Percentiles rank a stretch among this genome's conserved stretches.
Conservation (phyloP, 2,797 vertebrate species). For the Epinephelus awoara region DNA sequence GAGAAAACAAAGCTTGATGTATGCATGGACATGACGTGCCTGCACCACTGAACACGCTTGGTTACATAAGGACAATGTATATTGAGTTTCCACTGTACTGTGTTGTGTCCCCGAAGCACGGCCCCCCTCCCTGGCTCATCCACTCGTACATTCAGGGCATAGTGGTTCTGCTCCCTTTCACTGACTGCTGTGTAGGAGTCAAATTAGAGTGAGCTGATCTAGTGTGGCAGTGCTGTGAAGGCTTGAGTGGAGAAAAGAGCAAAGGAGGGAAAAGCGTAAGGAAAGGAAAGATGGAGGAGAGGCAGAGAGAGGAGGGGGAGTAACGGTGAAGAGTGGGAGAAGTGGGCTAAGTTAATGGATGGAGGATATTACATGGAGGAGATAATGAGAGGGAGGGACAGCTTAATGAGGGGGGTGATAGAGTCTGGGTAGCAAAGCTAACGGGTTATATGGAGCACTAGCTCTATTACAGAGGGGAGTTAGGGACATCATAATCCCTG, state of each 20-base stretch:
- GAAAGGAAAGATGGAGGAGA: slow-evolving; percentile 44
- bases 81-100: slow-evolving; percentile 37
- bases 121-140: background rate
- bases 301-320: slow-evolving; percentile 14
- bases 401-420: slow-evolving; percentile 72
- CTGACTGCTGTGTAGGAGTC: slow-evolving; percentile 67
- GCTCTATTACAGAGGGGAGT: slow-evolving; percentile 77
- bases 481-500: slow-evolving; percentile 79
- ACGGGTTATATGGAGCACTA: slow-evolving; percentile 70
- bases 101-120: slow-evolving; percentile 44
- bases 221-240: slow-evolving; percentile 61
- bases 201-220: slow-evolving; percentile 68
- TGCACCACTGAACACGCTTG: slow-evolving; percentile 26
- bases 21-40: slow-evolving; percentile 28
- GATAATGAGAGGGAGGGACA: slow-evolving; percentile 70
- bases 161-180: slow-evolving; percentile 55
- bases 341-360: slow-evolving; percentile 67
- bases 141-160: slow-evolving; percentile 32
- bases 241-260: slow-evolving; percentile 63
- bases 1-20: slow-evolving; percentile 42
- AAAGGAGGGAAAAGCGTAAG: slow-evolving; percentile 29
- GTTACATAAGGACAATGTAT: slow-evolving; percentile 59
- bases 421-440: slow-evolving; percentile 60
- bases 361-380: slow-evolving; percentile 71
- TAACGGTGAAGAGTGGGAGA: slow-evolving; percentile 44